Base-by-base conservation (phyloP, 1,140 invertebrate genomes). In the Drosophila triauraria region DNA sequence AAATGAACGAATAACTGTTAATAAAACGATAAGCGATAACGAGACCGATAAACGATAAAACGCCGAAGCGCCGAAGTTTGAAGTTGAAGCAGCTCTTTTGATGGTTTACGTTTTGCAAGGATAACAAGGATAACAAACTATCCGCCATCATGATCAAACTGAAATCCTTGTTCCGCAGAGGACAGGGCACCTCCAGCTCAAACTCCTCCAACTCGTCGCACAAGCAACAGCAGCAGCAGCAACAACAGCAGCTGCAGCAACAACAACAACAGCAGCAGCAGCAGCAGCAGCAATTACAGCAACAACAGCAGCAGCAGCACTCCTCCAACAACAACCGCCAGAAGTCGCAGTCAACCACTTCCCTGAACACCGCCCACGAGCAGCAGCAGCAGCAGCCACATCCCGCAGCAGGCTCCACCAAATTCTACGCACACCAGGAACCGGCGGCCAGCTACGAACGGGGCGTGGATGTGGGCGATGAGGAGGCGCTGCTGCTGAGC, bases 121-220 rank as follows among this genome's bases (percentile, higher is more conserved):
- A 57, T 38, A 54, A 27, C 27, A 65, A 58, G 59, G 70, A 30
- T 47, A 71, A 44, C 4, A 8, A 25, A 40, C 0, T 40, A 38
- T 38, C 48, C 23, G 65, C n/a, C 64, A 88, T 78, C 56, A 96
- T 96, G 95, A 96, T 96, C 95, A 96, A 96, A 94, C 95, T 96
- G 93, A 96, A 96, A 95, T 96, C 95, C 90, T 94, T 96, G 92
- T 96, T 96, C 94, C 95, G 96, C 94, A 96, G 96, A 95, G 95
- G 95, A 88, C 94, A 93, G 87, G 91, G 93, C 90, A 82, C 86
- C 93, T 93, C 94, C 60, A 82, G 88, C 80, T 90, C 85, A 30
- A 80, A 80, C 35, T 90, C 85, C 82, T 91, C 85, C 43, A 85
- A 87, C 56, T 80, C 87, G 64, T 90, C 87, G 23, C 70, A 74